A percentile compares a stretch with the other conserved stretches of the same genome.
Conservation (phyloP, 2,113 vertebrate species). For the Sturnira hondurensis region DNA sequence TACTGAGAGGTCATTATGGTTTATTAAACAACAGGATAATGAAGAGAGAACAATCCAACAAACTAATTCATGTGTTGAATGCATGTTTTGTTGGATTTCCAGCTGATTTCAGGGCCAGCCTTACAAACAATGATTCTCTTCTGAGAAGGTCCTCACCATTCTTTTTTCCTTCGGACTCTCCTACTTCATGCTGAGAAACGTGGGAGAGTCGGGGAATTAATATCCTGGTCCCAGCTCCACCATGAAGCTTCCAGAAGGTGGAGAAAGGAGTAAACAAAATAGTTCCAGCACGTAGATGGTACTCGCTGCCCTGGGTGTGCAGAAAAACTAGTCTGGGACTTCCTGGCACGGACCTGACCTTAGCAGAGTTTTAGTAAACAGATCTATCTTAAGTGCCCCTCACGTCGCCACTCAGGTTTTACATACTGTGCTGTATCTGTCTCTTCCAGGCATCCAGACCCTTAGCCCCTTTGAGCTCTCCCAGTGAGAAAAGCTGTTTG, state of each 20-base stretch:
- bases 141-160: background rate
- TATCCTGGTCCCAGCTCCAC: background rate
- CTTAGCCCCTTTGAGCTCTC: background rate
- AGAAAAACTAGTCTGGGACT: background rate
- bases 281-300: background rate
- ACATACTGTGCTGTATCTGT: background rate
- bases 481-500: background rate
- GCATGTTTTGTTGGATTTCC: background rate
- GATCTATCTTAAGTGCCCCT: background rate
- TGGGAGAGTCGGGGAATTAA: background rate
- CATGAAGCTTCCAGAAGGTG: background rate
- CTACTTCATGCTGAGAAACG: background rate
- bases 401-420: background rate
- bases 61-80: background rate
- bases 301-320: background rate
- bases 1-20: conserved; percentile 65
- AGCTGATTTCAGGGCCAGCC: background rate
- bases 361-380: background rate
- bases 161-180: background rate
- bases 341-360: background rate
- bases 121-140: background rate
- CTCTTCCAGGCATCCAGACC: background rate
- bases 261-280: background rate
- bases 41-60: conserved; percentile 64
- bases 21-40: conserved; percentile 64